A percentile compares a stretch with the other conserved stretches of the same genome.
phyloP scores from a whole-genome alignment of 2,888 invertebrate species.

The Thelaira solivaga region DNA sequence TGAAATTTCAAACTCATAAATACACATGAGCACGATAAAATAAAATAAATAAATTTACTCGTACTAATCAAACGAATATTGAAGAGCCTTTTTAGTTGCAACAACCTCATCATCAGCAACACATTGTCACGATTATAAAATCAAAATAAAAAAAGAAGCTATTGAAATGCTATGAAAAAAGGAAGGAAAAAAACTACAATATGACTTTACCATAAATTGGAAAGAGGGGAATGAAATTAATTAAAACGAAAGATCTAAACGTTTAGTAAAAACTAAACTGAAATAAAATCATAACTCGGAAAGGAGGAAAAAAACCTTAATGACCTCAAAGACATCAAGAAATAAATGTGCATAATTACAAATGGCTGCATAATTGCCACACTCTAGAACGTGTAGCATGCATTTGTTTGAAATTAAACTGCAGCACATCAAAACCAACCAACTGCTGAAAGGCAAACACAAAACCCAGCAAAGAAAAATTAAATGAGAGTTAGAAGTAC shows the following conservation, averaged over 20 bases:
- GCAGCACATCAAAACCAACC: neutral
- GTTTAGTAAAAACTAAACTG: neutral
- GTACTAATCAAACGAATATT: constrained; percentile 28
- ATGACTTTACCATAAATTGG: constrained; percentile 4
- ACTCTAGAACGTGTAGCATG: constrained; percentile 27
- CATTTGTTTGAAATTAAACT: neutral
- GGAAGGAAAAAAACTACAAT: neutral
- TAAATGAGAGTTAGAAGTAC: constrained; percentile 26
- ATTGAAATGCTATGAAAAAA: neutral
- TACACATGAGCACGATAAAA: constrained; percentile 59
- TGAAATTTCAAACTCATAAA: constrained; percentile 50
- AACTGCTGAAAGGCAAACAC: neutral
- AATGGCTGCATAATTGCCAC: constrained; percentile 56
- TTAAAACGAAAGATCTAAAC: neutral
- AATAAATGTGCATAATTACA: constrained; percentile 56
- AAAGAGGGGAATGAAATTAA: constrained; percentile 21
- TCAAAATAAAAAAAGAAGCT: constrained; percentile 8
- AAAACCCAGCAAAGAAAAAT: neutral
- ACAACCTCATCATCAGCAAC: constrained; percentile 22
- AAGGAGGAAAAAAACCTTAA: constrained; percentile 16
- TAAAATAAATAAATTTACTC: neutral
- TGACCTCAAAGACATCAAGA: constrained; percentile 45
- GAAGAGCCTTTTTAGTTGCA: constrained; percentile 12
- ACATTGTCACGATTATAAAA: constrained; percentile 53
- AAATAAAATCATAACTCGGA: constrained; percentile 19